A percentile compares a stretch with the other conserved stretches of the same genome.
phyloP scores from a whole-genome alignment of 1,140 invertebrate species.

The Pteromalus puparum region DNA sequence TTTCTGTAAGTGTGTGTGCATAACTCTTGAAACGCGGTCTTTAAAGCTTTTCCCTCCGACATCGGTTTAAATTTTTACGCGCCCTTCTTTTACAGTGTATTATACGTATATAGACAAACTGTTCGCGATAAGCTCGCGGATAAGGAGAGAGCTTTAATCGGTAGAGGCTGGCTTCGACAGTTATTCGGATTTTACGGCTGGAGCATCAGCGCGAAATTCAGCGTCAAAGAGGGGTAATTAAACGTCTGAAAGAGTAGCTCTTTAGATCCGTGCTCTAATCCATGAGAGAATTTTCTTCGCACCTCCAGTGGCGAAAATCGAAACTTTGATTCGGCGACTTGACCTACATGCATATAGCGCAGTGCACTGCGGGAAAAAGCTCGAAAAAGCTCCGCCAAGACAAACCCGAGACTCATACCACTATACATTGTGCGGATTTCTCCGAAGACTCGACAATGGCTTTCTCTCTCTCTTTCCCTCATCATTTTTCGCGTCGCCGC shows the following conservation, averaged over 20 bases:
- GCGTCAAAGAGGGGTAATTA: neutral
- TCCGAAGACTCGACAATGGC: neutral
- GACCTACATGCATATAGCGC: conserved; percentile 3
- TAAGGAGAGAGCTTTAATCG: no score
- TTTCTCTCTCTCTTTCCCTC: neutral
- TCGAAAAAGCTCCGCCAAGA: neutral
- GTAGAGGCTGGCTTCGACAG: neutral
- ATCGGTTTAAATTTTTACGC: no score
- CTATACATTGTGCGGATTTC: neutral
- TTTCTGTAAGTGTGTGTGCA: no score
- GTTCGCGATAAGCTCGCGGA: no score
- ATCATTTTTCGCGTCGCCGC: neutral
- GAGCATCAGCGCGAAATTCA: neutral
- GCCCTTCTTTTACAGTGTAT: no score
- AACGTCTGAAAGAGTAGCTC: neutral
- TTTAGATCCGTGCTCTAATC: neutral
- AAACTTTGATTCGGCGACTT: conserved; percentile 23
- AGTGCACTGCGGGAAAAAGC: no score
- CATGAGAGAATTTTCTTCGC: neutral
- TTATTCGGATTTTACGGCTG: neutral
- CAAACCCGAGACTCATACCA: neutral
- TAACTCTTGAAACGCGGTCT: no score
- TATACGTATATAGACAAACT: no score
- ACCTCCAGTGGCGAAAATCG: conserved; percentile 8
- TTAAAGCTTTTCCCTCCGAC: no score